These are phyloP conservation scores for Alviniconcha strummeri DNA, from an alignment of 2,888 invertebrate genomes.

Conservation along the genomic window DNA sequence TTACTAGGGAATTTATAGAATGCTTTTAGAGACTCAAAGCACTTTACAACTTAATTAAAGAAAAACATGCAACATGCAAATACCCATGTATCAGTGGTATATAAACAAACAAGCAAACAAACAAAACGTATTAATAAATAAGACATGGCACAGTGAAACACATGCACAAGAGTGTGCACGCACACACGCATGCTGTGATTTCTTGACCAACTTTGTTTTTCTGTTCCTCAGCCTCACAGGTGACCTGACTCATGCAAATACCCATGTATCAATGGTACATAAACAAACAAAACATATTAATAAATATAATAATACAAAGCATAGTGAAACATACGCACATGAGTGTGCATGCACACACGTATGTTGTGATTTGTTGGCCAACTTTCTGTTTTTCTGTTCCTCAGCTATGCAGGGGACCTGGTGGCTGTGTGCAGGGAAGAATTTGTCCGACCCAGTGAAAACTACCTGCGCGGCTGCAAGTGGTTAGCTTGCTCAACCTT, in stretches of 20 bases:
- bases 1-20: too few species aligned
- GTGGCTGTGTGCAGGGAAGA: slow-evolving; percentile 47
- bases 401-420: not conserved
- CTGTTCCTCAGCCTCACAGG: not conserved
- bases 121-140: too few species aligned
- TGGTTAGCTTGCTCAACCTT: slow-evolving; percentile 48
- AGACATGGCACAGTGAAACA: not conserved
- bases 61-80: too few species aligned
- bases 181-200: not conserved
- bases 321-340: not conserved
- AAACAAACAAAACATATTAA: too few species aligned
- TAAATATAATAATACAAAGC: too few species aligned
- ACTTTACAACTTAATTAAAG: too few species aligned
- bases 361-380: not conserved
- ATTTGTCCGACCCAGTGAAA: slow-evolving; percentile 45
- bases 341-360: not conserved
- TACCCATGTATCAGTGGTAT: too few species aligned
- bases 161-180: not conserved
- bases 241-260: not conserved
- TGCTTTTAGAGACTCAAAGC: too few species aligned
- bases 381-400: not conserved
- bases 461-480: slow-evolving; percentile 68
- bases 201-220: too few species aligned
- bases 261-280: too few species aligned
- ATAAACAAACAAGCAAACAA: too few species aligned